Conservation (phyloP, 2,888 invertebrate genomes). For the Acheta domesticus region DNA sequence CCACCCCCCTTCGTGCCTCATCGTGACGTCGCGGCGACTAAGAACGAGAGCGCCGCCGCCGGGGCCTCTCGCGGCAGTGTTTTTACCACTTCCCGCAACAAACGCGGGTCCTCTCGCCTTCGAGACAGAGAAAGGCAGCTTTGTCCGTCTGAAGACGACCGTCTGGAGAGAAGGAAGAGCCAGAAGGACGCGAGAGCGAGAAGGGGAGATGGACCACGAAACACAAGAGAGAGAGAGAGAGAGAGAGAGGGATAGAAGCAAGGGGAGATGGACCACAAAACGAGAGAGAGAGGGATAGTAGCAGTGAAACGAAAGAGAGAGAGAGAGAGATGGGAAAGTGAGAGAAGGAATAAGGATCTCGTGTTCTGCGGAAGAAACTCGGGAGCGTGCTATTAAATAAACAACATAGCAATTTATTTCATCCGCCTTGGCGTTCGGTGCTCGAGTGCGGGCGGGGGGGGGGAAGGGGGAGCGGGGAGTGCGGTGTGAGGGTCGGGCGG, state of each 20-base stretch:
- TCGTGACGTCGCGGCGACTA: no score
- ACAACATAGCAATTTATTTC: constrained; percentile 18
- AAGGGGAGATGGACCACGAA: not conserved
- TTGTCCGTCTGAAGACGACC: not conserved
- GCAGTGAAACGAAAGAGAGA: no score
- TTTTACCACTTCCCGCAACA: constrained; percentile 5
- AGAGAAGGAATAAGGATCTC: not conserved
- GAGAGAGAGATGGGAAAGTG: not conserved
- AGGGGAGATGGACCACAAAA: not conserved
- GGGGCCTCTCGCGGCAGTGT: not conserved
- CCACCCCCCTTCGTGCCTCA: no score
- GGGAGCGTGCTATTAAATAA: constrained; percentile 7
- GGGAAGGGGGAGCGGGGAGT: no score
- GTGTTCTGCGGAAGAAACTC: not conserved
- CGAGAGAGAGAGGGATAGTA: not conserved
- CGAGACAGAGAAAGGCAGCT: not conserved
- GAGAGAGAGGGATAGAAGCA: not conserved
- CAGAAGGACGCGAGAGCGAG: not conserved
- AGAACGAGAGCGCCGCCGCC: no score
- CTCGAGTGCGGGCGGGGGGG: not conserved
- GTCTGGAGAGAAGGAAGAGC: no score
- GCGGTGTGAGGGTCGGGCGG: no score
- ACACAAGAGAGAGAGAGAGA: not conserved
- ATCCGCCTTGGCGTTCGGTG: not conserved
- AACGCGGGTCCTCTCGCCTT: not conserved